Evolutionary conservation across 1,140 invertebrate genomes (phyloP).

Genomic region (Stegodyphus dumicola): DNA sequence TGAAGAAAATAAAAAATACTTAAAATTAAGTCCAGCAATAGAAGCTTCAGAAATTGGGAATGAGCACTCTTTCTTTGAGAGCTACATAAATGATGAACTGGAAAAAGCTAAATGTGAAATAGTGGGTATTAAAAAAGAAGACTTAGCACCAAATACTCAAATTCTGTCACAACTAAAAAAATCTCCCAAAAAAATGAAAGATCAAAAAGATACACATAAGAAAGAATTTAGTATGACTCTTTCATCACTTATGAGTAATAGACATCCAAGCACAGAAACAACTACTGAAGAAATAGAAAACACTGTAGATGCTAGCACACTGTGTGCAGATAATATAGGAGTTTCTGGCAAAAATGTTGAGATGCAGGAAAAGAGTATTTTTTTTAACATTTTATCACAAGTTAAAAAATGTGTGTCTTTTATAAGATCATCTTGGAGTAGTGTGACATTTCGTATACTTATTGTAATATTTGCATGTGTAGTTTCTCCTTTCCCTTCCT

Average conservation of each 20-base stretch:
- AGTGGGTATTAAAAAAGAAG: slow-evolving; percentile 6
- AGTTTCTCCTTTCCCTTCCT: slow-evolving; percentile 44
- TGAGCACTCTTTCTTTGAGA: background rate
- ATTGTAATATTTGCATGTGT: slow-evolving; percentile 34
- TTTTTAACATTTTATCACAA: background rate
- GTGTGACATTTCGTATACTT: slow-evolving; percentile 35
- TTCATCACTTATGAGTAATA: slow-evolving; percentile 22
- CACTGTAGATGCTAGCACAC: background rate
- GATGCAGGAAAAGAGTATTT: background rate
- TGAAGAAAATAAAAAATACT: background rate
- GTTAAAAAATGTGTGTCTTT: background rate
- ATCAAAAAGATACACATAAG: too few species aligned
- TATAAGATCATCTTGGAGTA: slow-evolving; percentile 35
- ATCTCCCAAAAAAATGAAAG: too few species aligned
- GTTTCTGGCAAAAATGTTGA: background rate
- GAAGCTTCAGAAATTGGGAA: slow-evolving; percentile 31
- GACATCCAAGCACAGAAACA: slow-evolving; percentile 4
- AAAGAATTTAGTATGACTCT: slow-evolving; percentile 14
- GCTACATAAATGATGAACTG: slow-evolving; percentile 23
- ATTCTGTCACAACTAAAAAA: background rate
- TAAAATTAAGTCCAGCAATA: slow-evolving; percentile 34
- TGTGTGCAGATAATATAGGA: background rate
- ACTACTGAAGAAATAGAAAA: background rate
- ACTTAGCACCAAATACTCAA: background rate
- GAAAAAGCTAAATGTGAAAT: slow-evolving; percentile 42